Base-by-base conservation (phyloP, 2,113 vertebrate genomes). In the Calyptommatus sinebrachiatus region DNA sequence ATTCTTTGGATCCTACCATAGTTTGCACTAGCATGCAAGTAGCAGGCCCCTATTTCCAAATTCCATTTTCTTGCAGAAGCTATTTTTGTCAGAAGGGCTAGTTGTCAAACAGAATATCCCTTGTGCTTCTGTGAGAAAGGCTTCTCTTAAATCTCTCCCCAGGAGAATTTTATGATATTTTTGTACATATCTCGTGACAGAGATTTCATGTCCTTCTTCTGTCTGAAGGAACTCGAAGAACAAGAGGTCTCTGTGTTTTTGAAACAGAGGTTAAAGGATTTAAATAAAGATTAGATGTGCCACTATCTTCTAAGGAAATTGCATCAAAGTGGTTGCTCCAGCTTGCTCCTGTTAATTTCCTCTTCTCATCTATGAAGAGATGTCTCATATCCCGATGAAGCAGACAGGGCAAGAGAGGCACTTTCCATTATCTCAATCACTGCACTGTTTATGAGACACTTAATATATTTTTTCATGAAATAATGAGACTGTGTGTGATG, bases 271-370 rank as follows among this genome's bases (percentile, higher is more conserved):
- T 94, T 95, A 94, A 95, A 95, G 94, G 92, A 93, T 89, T 92
- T 91, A 92, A 94, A 94, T 95, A 95, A 94, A 95, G 95, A 95
- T 95, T 94, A 95, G 93, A 92, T 93, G 92, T 93, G 87, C 93
- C 92, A 93, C 93, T 94, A 94, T 95, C 94, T 95, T 89, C 92
- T 86, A 91, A 95, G 95, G 95, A 95, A 95, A 95, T 95, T 95
- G 94, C 93, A 95, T 94, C 90, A 93, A 95, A 94, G 93, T 95
- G 94, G 91, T 95, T 95, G 92, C 92, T 95, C 93, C 91, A 90
- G 93, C 93, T 94, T 89, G 89, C 93, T 94, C 92, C 93, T 94
- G 92, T 95, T 95, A 94, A 95, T 95, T 95, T 95, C 94, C 94
- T 94, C 85, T 89, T 88, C 83, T 48, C 88, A 89, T 92, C 93